Evolutionary conservation across 2,797 vertebrate species (phyloP), one percentile per base, ranked within the genome.

Genomic region (Glossophaga mutica): DNA sequence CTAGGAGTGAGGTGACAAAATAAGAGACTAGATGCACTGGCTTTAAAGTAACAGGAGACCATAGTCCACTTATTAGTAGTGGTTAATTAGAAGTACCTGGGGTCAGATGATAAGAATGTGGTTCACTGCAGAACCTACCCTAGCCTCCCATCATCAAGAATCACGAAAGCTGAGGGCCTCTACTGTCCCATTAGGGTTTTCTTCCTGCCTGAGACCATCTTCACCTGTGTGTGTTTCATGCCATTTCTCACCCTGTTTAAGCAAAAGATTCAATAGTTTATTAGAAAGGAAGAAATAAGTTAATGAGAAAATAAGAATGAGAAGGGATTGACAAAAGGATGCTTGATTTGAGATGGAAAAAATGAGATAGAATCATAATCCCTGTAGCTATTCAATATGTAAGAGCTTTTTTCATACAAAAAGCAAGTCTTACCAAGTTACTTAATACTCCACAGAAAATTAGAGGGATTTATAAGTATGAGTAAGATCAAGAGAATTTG

Each of bases 401-500:
- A 52, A 21, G 19, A 26, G 7, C 5, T 57, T 73, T 84, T 18
- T 34, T 2, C 37, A 19, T 16, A 73, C 26, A 42, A 70, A 88
- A 96, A 74, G 1, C 26, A 57, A 9, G 5, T 14, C 85, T 73
- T 85, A 73, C 86, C 9, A 22, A 90, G 21, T 78, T 95, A 68
- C 16, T 93, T 94, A 84, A 90, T 57, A 55, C 9, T 50, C 24
- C 22, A 10, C 18, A 82, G 48, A 85, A 94, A 95, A 52, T 73
- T 29, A 77, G 46, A 82, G 71, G 32, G 26, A 34, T 39, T 79
- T 44, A 4, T 90, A 93, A 89, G 37, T 44, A 76, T 93, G 71
- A 91, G 48, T 62, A 83, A 82, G 89, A 57, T 32, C 4, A 82
- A 94, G 67, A 92, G 46, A 95, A 92, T 90, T 81, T 84, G 46